Percentiles rank a stretch among this genome's conserved stretches.
Evolutionary conservation across 2,888 invertebrate species (phyloP).

Genomic region (Agonopterix subpropinquella): DNA sequence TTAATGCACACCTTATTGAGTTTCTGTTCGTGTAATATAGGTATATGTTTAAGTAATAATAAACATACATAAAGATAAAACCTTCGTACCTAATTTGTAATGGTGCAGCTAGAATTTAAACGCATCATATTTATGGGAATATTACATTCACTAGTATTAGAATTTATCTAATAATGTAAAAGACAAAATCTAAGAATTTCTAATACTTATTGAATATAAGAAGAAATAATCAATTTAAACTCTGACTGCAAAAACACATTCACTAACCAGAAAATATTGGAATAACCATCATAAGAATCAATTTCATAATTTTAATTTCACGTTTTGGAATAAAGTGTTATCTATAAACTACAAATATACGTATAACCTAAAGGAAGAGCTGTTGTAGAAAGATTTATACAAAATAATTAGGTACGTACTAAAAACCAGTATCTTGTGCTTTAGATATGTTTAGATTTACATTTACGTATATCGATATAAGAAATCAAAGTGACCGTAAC

Average conservation of each 20-base stretch:
- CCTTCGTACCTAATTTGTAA: slow-evolving; percentile 25
- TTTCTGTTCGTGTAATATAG: not conserved
- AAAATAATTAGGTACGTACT: slow-evolving; percentile 27
- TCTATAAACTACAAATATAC: slow-evolving; percentile 33
- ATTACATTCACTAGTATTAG: not conserved
- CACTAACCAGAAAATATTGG: slow-evolving; percentile 60
- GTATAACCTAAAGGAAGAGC: slow-evolving; percentile 32
- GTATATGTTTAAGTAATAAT: not conserved
- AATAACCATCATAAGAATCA: slow-evolving; percentile 57
- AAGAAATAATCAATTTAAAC: slow-evolving; percentile 20
- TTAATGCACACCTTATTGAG: not conserved
- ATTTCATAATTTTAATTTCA: slow-evolving; percentile 31
- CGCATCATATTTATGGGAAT: slow-evolving; percentile 5
- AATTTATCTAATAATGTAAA: not conserved
- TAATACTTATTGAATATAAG: not conserved
- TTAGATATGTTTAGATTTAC: slow-evolving; percentile 38
- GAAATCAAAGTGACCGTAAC: too few relatives aligned
- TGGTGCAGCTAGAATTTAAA: slow-evolving; percentile 16
- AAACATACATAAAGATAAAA: not conserved
- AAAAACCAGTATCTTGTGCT: slow-evolving; percentile 26
- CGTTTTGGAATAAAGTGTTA: slow-evolving; percentile 20
- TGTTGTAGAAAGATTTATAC: slow-evolving; percentile 23
- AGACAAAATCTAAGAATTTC: not conserved
- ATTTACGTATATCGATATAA: slow-evolving; percentile 9
- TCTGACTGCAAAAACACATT: slow-evolving; percentile 25